Base-by-base conservation (phyloP, 2,113 vertebrate species). In the Lophotis ruficrista region DNA sequence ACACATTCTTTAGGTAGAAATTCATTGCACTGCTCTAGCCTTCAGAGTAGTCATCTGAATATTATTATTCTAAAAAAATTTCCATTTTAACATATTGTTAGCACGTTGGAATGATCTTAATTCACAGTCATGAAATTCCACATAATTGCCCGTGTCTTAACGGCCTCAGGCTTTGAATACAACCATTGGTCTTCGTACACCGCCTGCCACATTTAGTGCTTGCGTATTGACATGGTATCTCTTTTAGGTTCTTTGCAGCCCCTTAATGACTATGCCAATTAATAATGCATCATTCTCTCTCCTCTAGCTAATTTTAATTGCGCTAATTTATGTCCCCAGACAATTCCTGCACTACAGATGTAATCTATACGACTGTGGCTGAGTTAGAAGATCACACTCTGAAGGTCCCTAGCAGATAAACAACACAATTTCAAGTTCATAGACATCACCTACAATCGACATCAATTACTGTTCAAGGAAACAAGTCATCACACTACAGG, bases 241-340 rank as follows among this genome's bases (percentile, higher is more conserved):
- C 96, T 98, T 98, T 97, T 53, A 96, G 87, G 94, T 95, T 94
- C 89, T 95, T 95, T 84, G 97, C 96, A 97, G 92, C 92, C 96
- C 97, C 97, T 98, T 98, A 98, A 98, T 97, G 98, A 98, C 87
- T 95, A 85, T 90, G 85, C 60, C 93, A 94, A 98, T 99, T 98
- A 98, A 98, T 98, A 97, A 98, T 96, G 84, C 78, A 96, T 97
- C 82, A 94, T 96, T 93, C 95, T 81, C 88, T 96, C 95, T 96
- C 95, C 96, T 96, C 96, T 91, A 92, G 92, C 96, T 95, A 95
- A 90, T 97, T 97, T 97, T 98, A 97, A 98, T 97, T 93, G 96
- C 97, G 96, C 89, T 98, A 94, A 98, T 98, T 98, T 96, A 96
- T 94, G 93, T 96, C 96, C 96, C 97, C 93, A 85, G 92, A 96